Conservation (phyloP, 2,888 invertebrate genomes). For the Cerastis rubricosa region DNA sequence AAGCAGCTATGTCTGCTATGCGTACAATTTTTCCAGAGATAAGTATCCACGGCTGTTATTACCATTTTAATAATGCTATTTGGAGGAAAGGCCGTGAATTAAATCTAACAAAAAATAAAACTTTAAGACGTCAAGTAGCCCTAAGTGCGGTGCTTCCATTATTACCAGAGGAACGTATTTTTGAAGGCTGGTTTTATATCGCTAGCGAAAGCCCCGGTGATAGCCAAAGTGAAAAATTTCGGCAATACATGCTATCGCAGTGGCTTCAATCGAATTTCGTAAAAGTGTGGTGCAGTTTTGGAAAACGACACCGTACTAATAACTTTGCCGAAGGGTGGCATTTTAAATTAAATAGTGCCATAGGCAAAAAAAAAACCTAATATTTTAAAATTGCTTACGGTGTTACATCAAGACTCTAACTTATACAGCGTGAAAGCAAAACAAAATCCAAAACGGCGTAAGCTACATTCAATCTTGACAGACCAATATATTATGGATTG, state of each 20-base stretch:
- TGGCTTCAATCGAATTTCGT: constrained; percentile 26
- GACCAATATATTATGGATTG: no score
- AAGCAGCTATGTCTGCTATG: no score
- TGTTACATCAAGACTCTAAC: no score
- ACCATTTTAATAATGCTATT: constrained; percentile 5
- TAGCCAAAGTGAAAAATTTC: constrained; percentile 32
- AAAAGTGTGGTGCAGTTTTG: constrained; percentile 8
- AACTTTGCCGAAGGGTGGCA: background rate
- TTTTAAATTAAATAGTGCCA: background rate
- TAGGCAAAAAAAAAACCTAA: background rate
- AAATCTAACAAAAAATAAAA: background rate
- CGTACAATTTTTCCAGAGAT: background rate
- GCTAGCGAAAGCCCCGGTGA: constrained; percentile 37
- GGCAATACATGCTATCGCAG: constrained; percentile 35
- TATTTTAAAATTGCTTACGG: constrained; percentile 3
- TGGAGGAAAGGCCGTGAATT: background rate
- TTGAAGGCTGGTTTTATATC: constrained; percentile 45
- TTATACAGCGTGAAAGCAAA: no score
- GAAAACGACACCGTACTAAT: constrained; percentile 3
- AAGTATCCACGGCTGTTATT: constrained; percentile 3
- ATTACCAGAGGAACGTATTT: constrained; percentile 26
- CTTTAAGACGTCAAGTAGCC: no score
- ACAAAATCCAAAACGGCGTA: no score
- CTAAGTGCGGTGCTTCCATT: no score
- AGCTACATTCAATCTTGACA: no score